Conservation (phyloP, 2,797 vertebrate genomes). For the Peromyscus attwateri region DNA sequence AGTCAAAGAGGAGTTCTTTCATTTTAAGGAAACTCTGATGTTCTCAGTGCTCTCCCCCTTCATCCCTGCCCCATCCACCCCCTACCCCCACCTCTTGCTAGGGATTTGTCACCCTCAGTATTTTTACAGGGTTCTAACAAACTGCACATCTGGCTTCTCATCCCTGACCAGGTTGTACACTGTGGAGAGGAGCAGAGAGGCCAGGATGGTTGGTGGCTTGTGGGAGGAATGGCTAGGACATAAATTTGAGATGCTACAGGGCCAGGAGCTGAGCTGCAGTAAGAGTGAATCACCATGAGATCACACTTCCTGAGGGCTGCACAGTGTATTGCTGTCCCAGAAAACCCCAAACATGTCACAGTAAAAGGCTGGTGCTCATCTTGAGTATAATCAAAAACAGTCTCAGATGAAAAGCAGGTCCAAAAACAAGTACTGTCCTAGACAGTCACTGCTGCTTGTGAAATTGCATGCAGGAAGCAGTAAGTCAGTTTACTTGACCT, state of each 20-base stretch:
- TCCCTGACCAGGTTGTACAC: not conserved
- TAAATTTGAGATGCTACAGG: not conserved
- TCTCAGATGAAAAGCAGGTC: slow-evolving; percentile 15
- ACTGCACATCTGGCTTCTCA: not conserved
- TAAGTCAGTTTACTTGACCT: slow-evolving; percentile 39
- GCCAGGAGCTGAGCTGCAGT: not conserved
- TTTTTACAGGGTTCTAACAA: slow-evolving; percentile 7
- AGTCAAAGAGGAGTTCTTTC: not conserved
- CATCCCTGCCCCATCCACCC: not conserved
- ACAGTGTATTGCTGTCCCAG: not conserved
- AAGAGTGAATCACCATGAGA: not conserved
- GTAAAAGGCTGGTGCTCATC: not conserved
- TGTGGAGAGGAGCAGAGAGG: not conserved
- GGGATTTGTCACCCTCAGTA: not conserved
- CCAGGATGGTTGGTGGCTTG: not conserved
- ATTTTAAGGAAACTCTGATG: slow-evolving; percentile 31
- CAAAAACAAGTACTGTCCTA: not conserved
- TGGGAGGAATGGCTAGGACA: not conserved
- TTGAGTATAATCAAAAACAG: slow-evolving; percentile 24
- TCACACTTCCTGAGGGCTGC: not conserved
- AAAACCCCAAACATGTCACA: not conserved
- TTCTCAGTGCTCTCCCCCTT: not conserved
- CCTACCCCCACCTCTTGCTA: not conserved
- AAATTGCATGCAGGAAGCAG: not conserved
- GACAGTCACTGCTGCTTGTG: not conserved